phyloP scores from a whole-genome alignment of 2,113 vertebrate genomes.

The Excalfactoria chinensis region DNA sequence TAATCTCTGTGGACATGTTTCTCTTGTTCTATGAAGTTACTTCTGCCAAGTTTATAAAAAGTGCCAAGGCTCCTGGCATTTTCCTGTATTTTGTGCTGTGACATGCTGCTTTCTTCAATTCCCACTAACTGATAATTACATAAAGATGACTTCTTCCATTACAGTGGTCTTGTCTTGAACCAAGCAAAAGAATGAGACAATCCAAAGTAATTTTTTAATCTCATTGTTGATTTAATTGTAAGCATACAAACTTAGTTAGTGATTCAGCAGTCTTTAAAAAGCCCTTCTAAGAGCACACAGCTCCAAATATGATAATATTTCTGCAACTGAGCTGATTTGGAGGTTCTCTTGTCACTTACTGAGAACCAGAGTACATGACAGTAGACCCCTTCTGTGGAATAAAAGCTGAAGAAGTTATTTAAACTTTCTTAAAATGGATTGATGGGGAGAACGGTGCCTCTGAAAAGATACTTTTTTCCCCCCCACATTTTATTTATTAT shows the following conservation, averaged over 20 bases:
- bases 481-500: constrained; percentile 1
- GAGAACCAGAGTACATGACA: not conserved
- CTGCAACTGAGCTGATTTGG: not conserved
- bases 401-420: constrained; percentile 21
- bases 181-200: not conserved
- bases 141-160: not conserved
- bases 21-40: not conserved
- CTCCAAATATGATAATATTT: rapidly evolving
- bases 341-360: not conserved
- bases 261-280: not conserved
- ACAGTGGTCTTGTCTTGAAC: not conserved
- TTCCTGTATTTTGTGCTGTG: not conserved
- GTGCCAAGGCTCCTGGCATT: not conserved
- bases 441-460: constrained; percentile 6
- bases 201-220: not conserved
- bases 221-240: not conserved
- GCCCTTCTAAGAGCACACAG: not conserved
- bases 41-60: not conserved
- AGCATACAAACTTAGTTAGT: not conserved
- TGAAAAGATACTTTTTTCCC: not conserved
- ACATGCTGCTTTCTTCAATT: not conserved
- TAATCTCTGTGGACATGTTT: not conserved
- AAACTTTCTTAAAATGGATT: constrained; percentile 21
- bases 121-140: not conserved
- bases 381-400: not conserved